Percentiles rank a stretch among this genome's conserved stretches.
phyloP scores from a whole-genome alignment of 2,888 invertebrate species.

The Mylabris sibirica region DNA sequence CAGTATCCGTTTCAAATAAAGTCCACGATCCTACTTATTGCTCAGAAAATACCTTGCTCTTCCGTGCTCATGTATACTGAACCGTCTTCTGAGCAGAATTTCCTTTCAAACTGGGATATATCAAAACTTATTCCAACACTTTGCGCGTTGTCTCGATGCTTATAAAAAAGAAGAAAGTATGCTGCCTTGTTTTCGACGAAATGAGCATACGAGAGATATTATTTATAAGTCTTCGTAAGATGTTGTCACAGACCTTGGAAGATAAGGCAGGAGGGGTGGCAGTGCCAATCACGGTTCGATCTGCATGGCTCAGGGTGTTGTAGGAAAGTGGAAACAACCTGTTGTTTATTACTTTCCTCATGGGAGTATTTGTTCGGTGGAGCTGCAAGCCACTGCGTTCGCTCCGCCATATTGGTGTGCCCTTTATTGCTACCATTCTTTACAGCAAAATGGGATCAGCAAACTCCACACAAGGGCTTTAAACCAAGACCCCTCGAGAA shows the following conservation, averaged over 20 bases:
- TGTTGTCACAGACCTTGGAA: not conserved
- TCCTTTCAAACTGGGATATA: not conserved
- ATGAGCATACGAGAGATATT: not conserved
- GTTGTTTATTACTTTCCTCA: conserved; percentile 9
- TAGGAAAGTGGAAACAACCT: not conserved
- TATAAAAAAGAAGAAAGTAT: not conserved
- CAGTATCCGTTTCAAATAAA: not conserved
- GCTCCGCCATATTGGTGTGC: not conserved
- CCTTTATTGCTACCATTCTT: not conserved
- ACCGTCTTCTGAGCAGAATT: not conserved
- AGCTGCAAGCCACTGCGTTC: not conserved
- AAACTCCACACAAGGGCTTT: too few species aligned
- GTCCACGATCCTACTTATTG: not conserved
- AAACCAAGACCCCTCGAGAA: too few species aligned
- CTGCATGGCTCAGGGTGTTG: not conserved
- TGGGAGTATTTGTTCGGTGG: not conserved
- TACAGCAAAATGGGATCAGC: conserved; percentile 1
- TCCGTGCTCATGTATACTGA: not conserved
- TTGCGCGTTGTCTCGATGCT: not conserved
- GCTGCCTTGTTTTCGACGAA: conserved; percentile 16
- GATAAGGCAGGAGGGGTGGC: not conserved
- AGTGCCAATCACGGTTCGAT: not conserved
- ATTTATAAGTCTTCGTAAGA: conserved; percentile 8
- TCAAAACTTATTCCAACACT: not conserved
- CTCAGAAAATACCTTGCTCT: not conserved